Evolutionary conservation across 2,888 invertebrate genomes (phyloP).

Genomic region (Acrobasis repandana): DNA sequence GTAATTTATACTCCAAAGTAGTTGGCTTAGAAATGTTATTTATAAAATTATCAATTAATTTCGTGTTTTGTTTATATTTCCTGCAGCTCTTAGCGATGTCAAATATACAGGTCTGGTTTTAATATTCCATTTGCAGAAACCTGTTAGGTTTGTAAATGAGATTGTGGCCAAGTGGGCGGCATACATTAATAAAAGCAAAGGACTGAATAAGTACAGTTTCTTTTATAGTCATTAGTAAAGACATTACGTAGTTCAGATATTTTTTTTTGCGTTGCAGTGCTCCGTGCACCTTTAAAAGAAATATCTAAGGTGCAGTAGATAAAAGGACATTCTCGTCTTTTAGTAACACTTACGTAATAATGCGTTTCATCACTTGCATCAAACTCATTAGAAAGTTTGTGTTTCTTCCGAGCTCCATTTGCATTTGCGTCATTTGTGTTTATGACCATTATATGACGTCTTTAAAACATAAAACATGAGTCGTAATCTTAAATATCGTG

Average conservation of each 20-base stretch:
- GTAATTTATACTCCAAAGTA: background rate
- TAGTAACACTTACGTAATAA: conserved; percentile 12
- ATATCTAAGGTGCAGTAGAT: background rate
- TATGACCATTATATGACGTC: no score
- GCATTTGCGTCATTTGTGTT: conserved; percentile 36
- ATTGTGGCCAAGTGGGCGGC: conserved; percentile 14
- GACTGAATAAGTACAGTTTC: background rate
- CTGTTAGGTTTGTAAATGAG: conserved; percentile 14
- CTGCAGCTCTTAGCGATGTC: background rate
- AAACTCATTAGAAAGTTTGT: conserved; percentile 56
- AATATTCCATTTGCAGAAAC: conserved; percentile 15
- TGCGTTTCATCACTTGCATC: conserved; percentile 44
- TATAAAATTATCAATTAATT: background rate
- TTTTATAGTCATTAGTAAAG: background rate
- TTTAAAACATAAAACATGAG: conserved; percentile 9
- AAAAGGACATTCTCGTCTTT: background rate
- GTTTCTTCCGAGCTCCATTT: conserved; percentile 39
- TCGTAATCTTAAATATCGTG: background rate
- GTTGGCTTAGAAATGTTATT: background rate
- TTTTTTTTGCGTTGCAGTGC: no score
- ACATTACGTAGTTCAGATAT: background rate
- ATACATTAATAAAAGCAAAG: background rate
- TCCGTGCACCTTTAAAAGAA: background rate
- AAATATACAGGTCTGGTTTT: conserved; percentile 3
- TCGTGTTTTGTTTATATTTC: conserved; percentile 13